phyloP scores from a whole-genome alignment of 2,797 vertebrate species.

The Falco concolor region DNA sequence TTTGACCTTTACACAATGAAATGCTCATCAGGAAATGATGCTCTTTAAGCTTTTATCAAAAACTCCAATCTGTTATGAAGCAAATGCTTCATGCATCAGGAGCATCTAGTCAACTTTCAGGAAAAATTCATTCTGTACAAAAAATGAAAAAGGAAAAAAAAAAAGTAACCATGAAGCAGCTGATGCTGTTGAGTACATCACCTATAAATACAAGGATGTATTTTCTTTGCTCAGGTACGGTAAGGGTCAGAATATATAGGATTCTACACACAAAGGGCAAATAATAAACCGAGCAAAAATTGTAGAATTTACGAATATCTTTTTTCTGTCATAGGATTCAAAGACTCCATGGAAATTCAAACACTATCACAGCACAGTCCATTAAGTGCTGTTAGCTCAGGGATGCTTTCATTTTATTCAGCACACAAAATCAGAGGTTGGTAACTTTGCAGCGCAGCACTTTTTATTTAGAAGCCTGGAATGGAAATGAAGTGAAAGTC shows the following conservation, averaged over 20 bases:
- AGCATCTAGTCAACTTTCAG: not conserved
- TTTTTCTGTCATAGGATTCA: not conserved
- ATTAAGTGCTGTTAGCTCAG: rapidly evolving
- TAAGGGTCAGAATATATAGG: not conserved
- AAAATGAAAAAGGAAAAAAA: not conserved
- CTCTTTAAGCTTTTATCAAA: not conserved
- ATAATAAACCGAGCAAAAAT: not conserved
- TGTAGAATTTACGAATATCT: not conserved
- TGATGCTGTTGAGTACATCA: not conserved
- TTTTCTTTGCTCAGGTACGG: not conserved
- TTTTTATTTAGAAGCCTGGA: not conserved
- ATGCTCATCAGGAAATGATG: not conserved
- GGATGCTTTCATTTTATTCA: not conserved
- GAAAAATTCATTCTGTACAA: not conserved
- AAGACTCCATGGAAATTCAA: not conserved
- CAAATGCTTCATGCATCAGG: not conserved
- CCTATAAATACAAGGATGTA: not conserved
- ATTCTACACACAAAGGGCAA: not conserved
- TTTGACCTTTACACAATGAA: not conserved
- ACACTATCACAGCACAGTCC: not conserved
- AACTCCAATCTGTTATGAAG: not conserved
- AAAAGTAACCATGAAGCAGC: not conserved
- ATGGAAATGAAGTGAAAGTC: not conserved
- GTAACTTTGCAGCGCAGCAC: not conserved
- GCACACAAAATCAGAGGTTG: not conserved